phyloP scores from a whole-genome alignment of 1,140 invertebrate species.

The Rhagoletis pomonella region DNA sequence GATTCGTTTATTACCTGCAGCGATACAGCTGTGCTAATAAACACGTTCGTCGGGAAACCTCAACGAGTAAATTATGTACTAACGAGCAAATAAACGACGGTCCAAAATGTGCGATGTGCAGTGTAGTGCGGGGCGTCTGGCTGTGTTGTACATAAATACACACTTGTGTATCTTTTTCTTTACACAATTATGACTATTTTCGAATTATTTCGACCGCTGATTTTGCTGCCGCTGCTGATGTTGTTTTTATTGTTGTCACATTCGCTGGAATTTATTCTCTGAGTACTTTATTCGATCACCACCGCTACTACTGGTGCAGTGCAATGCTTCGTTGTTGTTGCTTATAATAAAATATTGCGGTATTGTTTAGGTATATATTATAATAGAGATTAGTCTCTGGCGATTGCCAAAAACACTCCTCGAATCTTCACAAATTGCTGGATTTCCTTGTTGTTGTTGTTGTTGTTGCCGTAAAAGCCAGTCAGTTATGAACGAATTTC shows the following conservation, averaged over 20 bases:
- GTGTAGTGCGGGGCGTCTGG: not conserved
- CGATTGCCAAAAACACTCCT: constrained; percentile 11
- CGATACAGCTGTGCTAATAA: constrained; percentile 39
- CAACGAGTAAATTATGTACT: constrained; percentile 11
- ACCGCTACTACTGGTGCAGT: not conserved
- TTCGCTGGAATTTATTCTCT: constrained; percentile 42
- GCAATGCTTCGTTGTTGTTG: constrained; percentile 3
- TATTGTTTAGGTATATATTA: constrained; percentile 49
- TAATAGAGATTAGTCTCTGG: not conserved
- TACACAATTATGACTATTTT: constrained; percentile 44
- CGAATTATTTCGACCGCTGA: not conserved
- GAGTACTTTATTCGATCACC: constrained; percentile 15
- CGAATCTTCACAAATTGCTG: not conserved
- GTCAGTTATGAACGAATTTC: not conserved
- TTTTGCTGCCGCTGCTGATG: not conserved
- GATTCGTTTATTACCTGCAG: not conserved
- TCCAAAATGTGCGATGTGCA: not conserved
- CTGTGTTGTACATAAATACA: not conserved
- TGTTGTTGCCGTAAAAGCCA: not conserved
- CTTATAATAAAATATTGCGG: constrained; percentile 4
- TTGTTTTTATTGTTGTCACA: not conserved
- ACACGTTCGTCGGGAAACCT: constrained; percentile 27
- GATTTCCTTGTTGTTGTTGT: not conserved
- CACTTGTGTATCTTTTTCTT: not conserved
- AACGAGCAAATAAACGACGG: not conserved